Evolutionary conservation across 2,888 invertebrate species (phyloP).

Genomic region (Dynastes grantii): DNA sequence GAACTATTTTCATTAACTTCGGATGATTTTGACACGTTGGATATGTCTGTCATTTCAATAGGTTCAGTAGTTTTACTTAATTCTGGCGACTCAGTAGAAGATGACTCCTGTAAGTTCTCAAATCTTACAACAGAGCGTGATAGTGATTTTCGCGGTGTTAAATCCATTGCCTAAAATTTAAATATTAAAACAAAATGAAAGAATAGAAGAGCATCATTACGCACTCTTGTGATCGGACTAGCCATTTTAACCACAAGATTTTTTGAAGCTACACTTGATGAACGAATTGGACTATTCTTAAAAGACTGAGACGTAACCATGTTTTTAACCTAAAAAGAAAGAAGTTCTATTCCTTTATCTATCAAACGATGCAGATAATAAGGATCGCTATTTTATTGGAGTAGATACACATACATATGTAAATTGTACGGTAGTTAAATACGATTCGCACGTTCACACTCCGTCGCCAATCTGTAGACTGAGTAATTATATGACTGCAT

Average conservation of each 20-base stretch:
- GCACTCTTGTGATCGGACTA: neutral
- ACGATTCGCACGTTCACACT: no score
- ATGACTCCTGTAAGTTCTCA: constrained; percentile 36
- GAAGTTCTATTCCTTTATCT: neutral
- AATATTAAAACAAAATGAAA: neutral
- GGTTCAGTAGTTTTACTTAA: constrained; percentile 8
- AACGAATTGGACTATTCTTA: neutral
- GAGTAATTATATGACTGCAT: no score
- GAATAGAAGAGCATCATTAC: neutral
- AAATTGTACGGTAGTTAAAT: no score
- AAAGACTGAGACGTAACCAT: constrained; percentile 16
- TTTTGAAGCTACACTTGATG: neutral
- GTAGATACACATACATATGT: no score
- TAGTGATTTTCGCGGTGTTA: constrained; percentile 46
- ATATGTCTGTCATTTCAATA: constrained; percentile 2
- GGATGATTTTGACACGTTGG: constrained; percentile 17
- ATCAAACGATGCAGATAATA: neutral
- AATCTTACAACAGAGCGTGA: constrained; percentile 44
- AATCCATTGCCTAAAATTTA: constrained; percentile 27
- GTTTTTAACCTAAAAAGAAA: constrained; percentile 35
- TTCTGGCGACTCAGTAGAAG: constrained; percentile 9
- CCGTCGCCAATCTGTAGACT: no score
- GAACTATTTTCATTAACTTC: constrained; percentile 26
- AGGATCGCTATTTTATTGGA: neutral
- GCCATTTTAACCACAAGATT: neutral